Conservation (phyloP, 2,888 invertebrate species). For the Lutraria lutraria region DNA sequence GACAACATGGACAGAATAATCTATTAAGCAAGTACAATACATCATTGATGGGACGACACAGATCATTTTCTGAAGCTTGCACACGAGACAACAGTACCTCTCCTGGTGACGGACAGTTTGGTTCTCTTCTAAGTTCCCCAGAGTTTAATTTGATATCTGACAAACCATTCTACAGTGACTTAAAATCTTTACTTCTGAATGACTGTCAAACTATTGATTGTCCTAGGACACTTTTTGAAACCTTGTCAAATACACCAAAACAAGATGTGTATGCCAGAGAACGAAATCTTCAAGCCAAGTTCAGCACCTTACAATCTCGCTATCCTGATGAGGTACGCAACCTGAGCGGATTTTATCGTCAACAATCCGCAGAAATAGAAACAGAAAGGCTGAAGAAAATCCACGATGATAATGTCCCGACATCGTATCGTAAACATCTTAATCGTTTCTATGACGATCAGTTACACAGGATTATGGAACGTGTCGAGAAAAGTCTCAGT, state of each 20-base stretch:
- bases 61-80: constrained; percentile 65
- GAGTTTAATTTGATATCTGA: constrained; percentile 52
- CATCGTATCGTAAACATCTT: constrained; percentile 65
- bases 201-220: constrained; percentile 61
- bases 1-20: constrained; percentile 40
- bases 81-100: constrained; percentile 48
- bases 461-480: constrained; percentile 71
- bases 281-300: constrained; percentile 64
- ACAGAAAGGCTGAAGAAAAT: constrained; percentile 69
- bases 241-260: constrained; percentile 46
- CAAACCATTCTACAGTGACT: constrained; percentile 65
- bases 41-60: constrained; percentile 46
- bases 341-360: constrained; percentile 66
- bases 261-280: constrained; percentile 66
- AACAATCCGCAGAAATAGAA: constrained; percentile 72
- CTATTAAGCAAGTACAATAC: constrained; percentile 11
- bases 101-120: constrained; percentile 54
- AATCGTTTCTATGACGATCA: constrained; percentile 75
- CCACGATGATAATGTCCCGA: constrained; percentile 58
- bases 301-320: constrained; percentile 54
- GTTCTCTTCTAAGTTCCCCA: constrained; percentile 57
- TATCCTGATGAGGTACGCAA: constrained; percentile 70
- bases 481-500: constrained; percentile 69
- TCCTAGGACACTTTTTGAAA: constrained; percentile 68
- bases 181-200: constrained; percentile 61